Percentiles rank a stretch among this genome's conserved stretches.
phyloP scores from a whole-genome alignment of 2,797 vertebrate genomes.

The Setipinna tenuifilis region DNA sequence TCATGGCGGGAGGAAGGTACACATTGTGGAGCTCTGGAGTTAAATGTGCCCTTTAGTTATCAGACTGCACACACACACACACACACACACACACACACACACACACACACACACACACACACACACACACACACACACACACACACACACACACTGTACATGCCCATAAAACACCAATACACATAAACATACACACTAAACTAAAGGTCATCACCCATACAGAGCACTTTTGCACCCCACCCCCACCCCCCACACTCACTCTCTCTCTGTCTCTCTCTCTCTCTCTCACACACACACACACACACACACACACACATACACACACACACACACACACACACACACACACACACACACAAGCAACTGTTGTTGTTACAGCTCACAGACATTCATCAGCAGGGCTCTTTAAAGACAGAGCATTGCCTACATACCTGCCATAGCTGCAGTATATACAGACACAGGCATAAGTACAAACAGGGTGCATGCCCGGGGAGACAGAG shows the following conservation, averaged over 20 bases:
- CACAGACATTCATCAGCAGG: constrained; percentile 16
- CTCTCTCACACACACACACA: neutral
- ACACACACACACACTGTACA: neutral
- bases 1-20: constrained; percentile 52
- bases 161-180: neutral
- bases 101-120: neutral
- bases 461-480: constrained; percentile 5
- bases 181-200: constrained; percentile 7
- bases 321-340: constrained; percentile 31
- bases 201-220: constrained; percentile 17
- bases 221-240: neutral
- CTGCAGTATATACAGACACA: neutral
- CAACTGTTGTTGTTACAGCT: constrained; percentile 25
- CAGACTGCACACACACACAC: constrained; percentile 3
- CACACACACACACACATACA: constrained; percentile 2
- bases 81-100: neutral
- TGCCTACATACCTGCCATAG: constrained; percentile 20
- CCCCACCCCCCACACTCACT: too few species aligned
- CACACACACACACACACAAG: constrained; percentile 23
- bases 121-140: neutral
- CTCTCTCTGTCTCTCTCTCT: too few species aligned
- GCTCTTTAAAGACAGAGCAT: constrained; percentile 7
- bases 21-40: constrained; percentile 51
- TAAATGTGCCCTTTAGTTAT: constrained; percentile 53
- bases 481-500: neutral